phyloP scores from a whole-genome alignment of 2,113 vertebrate genomes.

The Erythrolamprus reginae region DNA sequence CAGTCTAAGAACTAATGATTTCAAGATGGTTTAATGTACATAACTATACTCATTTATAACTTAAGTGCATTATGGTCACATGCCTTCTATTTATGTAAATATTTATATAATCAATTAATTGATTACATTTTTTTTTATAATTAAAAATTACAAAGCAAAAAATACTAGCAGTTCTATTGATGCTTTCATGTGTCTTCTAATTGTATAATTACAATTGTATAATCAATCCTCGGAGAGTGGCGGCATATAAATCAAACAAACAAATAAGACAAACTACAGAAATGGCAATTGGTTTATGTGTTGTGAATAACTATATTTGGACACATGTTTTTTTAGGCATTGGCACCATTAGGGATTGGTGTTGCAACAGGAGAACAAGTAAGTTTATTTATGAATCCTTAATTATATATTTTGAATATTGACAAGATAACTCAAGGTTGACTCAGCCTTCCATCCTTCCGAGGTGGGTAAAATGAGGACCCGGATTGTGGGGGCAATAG shows the following conservation, averaged over 20 bases:
- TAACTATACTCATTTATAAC: neutral
- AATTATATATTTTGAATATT: conserved; percentile 20
- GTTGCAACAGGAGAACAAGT: conserved; percentile 79
- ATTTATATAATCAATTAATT: neutral
- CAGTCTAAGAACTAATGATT: neutral
- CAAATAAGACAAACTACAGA: neutral
- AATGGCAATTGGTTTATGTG: neutral
- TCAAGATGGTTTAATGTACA: neutral
- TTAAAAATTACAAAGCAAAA: neutral
- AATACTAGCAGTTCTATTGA: neutral
- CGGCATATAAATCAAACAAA: no score
- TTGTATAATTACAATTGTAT: no score
- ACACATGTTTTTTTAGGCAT: conserved; percentile 61
- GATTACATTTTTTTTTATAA: neutral
- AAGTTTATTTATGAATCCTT: conserved; percentile 17
- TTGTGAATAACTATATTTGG: neutral
- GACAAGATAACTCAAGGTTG: no score
- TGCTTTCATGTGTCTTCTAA: conserved; percentile 9
- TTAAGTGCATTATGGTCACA: neutral
- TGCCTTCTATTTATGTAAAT: neutral
- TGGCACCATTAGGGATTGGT: conserved; percentile 71
- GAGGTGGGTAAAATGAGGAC: no score
- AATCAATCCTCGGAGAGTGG: no score
- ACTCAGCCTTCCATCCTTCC: no score
- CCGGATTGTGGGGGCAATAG: no score